Conservation (phyloP, 2,113 vertebrate species). For the Cheirogaleus medius region DNA sequence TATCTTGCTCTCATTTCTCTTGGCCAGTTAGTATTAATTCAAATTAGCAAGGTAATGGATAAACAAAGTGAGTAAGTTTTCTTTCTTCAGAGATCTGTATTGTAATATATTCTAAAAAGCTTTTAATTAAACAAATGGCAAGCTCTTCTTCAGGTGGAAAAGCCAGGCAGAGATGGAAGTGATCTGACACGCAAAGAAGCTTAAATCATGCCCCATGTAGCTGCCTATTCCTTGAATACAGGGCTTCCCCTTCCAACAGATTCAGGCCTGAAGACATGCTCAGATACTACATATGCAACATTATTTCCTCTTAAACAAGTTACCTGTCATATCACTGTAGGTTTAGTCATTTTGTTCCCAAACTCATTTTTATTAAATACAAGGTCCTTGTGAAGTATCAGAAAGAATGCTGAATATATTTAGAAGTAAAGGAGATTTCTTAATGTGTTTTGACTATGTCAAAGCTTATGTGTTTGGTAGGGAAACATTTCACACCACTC, state of each 20-base stretch:
- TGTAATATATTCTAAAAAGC: neutral
- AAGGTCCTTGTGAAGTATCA: neutral
- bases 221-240: neutral
- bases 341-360: neutral
- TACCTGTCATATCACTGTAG: neutral
- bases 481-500: neutral
- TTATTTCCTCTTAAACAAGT: neutral
- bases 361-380: neutral
- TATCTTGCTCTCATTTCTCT: neutral
- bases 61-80: neutral
- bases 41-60: neutral
- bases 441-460: neutral
- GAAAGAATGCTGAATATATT: conserved; percentile 7
- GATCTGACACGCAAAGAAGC: neutral
- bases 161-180: neutral
- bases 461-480: neutral
- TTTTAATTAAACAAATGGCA: neutral
- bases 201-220: neutral
- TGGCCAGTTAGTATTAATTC: neutral
- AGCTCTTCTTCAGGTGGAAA: neutral
- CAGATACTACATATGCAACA: accelerated
- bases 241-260: neutral
- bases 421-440: neutral
- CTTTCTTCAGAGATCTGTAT: neutral
- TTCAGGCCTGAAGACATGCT: neutral